Conservation (phyloP, 2,113 vertebrate genomes). For the Eulacestoma nigropectus region DNA sequence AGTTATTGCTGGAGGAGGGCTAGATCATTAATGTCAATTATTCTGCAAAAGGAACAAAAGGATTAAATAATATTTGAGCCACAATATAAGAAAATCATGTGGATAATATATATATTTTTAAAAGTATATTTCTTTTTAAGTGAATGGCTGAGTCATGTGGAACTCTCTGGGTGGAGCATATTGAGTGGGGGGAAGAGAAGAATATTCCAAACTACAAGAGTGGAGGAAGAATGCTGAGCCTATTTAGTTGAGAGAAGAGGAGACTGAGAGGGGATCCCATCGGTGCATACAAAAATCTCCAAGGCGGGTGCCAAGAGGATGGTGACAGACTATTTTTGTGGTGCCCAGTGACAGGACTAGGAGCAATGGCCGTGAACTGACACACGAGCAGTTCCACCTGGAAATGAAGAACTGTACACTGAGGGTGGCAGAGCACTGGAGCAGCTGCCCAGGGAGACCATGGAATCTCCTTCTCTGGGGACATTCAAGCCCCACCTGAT, state of each 20-base stretch:
- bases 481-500: background rate
- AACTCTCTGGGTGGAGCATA: background rate
- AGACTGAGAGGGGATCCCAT: background rate
- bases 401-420: background rate
- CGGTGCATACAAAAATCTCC: background rate
- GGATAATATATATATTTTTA: background rate
- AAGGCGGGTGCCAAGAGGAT: too few relatives aligned
- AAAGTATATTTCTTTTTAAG: background rate
- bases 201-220: background rate
- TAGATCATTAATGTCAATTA: background rate
- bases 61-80: background rate
- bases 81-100: background rate
- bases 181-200: background rate
- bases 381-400: background rate
- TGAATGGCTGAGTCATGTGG: background rate
- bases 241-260: background rate
- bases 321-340: background rate
- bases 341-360: rapidly evolving
- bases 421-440: background rate
- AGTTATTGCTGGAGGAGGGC: background rate
- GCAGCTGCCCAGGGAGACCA: background rate
- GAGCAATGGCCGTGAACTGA: background rate
- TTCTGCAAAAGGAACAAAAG: background rate
- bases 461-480: background rate
- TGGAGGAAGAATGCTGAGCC: background rate